A percentile compares a stretch with the other conserved stretches of the same genome.
phyloP scores from a whole-genome alignment of 2,113 vertebrate genomes.

The Amazona vittata region DNA sequence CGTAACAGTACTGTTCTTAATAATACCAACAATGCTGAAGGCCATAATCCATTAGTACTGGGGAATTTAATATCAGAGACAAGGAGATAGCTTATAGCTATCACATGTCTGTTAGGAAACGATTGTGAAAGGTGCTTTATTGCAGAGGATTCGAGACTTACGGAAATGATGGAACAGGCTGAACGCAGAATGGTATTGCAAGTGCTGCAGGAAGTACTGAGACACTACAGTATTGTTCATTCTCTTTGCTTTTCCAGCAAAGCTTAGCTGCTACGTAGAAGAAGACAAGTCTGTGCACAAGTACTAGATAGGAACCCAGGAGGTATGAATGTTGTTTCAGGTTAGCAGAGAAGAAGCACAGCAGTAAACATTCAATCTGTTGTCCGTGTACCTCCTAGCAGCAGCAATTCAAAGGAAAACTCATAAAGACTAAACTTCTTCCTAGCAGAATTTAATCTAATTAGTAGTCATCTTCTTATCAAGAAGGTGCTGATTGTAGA shows the following conservation, averaged over 20 bases:
- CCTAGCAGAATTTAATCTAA: background rate
- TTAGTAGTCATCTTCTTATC: background rate
- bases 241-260: background rate
- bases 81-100: background rate
- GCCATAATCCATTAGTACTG: background rate
- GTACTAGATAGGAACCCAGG: background rate
- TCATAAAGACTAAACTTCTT: background rate
- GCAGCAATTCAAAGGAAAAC: background rate
- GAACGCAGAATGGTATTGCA: background rate
- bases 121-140: background rate
- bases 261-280: background rate
- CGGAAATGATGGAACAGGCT: background rate
- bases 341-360: background rate
- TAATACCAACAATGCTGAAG: background rate
- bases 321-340: background rate
- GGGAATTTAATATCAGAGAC: constrained; percentile 23
- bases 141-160: background rate
- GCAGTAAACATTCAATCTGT: background rate
- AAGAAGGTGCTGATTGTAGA: background rate
- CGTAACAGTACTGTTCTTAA: background rate
- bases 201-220: background rate
- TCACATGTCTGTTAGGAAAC: background rate
- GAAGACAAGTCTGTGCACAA: background rate
- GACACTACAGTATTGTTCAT: background rate
- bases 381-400: background rate